These are phyloP conservation scores for Phyllostomus hastatus DNA, from an alignment of 2,113 vertebrate species.

Conservation along the genomic window DNA sequence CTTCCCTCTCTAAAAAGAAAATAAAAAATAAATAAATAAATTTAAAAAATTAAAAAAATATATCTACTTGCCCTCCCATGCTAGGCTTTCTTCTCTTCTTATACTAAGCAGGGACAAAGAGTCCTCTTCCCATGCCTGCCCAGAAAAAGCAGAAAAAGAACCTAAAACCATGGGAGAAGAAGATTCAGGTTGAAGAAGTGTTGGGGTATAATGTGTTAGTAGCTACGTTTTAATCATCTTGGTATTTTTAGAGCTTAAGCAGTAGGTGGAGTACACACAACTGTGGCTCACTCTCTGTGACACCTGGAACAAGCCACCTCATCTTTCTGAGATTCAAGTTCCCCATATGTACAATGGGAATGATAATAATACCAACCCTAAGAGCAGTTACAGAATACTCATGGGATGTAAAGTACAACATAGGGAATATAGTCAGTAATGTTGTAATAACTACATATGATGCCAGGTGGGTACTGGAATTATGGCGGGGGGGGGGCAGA, in stretches of 20 bases:
- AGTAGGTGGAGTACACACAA: not conserved
- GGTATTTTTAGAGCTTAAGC: not conserved
- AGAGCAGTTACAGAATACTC: not conserved
- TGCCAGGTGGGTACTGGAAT: not conserved
- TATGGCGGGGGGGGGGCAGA: not conserved
- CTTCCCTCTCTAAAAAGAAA: too few species aligned
- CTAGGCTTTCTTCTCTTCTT: constrained; percentile 14
- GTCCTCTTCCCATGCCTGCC: not conserved
- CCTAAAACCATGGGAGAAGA: not conserved
- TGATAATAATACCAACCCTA: not conserved
- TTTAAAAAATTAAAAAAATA: too few species aligned
- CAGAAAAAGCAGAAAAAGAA: not conserved
- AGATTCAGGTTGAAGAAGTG: not conserved
- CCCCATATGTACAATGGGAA: not conserved
- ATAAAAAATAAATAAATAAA: too few species aligned
- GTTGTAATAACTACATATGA: not conserved
- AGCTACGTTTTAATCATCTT: constrained; percentile 5
- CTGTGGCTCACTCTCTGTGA: not conserved
- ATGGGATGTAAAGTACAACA: not conserved
- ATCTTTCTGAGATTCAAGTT: not conserved
- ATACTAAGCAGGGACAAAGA: not conserved
- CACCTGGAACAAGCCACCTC: not conserved
- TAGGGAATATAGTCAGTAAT: not conserved
- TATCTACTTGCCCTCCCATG: not conserved
- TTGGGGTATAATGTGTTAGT: not conserved